Evolutionary conservation across 2,797 vertebrate genomes (phyloP).

Genomic region (Heliangelus exortis): DNA sequence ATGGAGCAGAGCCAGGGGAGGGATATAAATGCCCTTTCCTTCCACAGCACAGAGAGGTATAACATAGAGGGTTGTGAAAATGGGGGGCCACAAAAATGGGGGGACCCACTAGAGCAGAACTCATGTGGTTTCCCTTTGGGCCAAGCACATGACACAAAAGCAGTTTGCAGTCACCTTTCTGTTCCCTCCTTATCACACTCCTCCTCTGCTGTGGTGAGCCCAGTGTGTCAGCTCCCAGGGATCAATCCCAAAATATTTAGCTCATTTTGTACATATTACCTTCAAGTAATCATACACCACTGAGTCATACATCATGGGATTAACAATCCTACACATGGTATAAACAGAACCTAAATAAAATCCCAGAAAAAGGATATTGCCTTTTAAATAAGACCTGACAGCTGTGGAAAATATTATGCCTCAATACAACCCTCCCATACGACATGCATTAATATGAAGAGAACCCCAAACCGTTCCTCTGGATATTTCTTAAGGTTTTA

Average conservation of each 20-base stretch:
- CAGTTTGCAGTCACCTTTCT: background rate
- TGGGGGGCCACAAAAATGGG: background rate
- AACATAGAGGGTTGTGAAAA: background rate
- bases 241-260: slow-evolving; percentile 45
- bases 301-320: slow-evolving; percentile 77
- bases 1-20: background rate
- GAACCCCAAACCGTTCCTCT: slow-evolving; percentile 72
- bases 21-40: background rate
- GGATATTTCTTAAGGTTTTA: slow-evolving; percentile 74
- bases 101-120: background rate
- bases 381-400: slow-evolving; percentile 83
- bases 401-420: slow-evolving; percentile 81
- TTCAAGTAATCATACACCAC: slow-evolving; percentile 75
- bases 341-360: slow-evolving; percentile 81
- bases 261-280: slow-evolving; percentile 68
- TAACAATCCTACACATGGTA: slow-evolving; percentile 76
- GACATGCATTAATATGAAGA: slow-evolving; percentile 70
- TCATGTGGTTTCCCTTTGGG: background rate
- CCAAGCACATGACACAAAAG: background rate
- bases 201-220: background rate
- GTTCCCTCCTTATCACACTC: background rate
- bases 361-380: slow-evolving; percentile 79
- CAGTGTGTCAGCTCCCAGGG: slow-evolving; percentile 10
- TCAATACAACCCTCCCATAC: slow-evolving; percentile 72
- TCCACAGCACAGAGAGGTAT: background rate